phyloP scores from a whole-genome alignment of 2,113 vertebrate genomes.

The Leptosomus discolor region DNA sequence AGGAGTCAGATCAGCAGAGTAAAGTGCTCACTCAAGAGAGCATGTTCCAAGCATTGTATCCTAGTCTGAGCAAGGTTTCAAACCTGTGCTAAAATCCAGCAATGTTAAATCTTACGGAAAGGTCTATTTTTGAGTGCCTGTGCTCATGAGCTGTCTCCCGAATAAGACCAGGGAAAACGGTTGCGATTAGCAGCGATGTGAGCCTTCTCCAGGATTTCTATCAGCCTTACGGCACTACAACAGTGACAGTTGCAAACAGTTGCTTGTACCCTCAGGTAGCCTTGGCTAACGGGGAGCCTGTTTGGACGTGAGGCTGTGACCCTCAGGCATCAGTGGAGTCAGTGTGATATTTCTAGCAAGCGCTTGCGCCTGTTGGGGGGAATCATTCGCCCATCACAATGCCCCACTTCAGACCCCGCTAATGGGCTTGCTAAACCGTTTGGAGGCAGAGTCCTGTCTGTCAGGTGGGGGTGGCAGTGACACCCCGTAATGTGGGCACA shows the following conservation, averaged over 20 bases:
- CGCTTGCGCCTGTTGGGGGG: too few species aligned
- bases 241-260: neutral
- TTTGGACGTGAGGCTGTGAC: neutral
- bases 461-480: neutral
- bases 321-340: neutral
- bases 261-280: neutral
- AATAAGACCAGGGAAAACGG: neutral
- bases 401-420: neutral
- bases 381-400: rapidly evolving
- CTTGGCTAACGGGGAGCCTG: neutral
- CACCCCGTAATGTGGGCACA: neutral
- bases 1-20: neutral
- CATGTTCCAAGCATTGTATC: neutral
- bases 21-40: neutral
- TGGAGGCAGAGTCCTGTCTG: neutral
- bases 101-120: neutral
- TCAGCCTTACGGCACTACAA: neutral
- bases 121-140: neutral
- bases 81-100: neutral
- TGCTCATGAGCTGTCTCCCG: neutral
- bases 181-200: neutral
- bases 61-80: neutral
- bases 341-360: neutral
- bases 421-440: rapidly evolving
- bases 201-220: neutral